phyloP scores from a whole-genome alignment of 2,797 vertebrate species.

The Dendrocincla fuliginosa region DNA sequence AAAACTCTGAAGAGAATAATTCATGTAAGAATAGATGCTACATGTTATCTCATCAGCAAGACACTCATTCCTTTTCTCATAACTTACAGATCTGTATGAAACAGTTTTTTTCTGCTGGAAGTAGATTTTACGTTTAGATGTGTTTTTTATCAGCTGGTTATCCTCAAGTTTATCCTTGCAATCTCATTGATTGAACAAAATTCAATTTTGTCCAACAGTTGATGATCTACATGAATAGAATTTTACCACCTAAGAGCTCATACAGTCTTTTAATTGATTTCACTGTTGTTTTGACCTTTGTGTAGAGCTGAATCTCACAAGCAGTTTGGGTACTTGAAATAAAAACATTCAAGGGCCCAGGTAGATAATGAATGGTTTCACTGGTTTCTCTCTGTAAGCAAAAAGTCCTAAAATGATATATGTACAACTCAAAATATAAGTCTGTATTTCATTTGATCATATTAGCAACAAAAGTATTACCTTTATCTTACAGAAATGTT shows the following conservation, averaged over 20 bases:
- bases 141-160: not conserved
- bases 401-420: not conserved
- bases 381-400: not conserved
- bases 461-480: constrained; percentile 17
- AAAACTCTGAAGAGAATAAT: not conserved
- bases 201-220: not conserved
- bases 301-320: not conserved
- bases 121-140: not conserved
- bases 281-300: not conserved
- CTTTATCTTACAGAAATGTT: constrained; percentile 89
- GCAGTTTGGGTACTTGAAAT: not conserved
- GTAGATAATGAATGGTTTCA: not conserved
- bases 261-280: not conserved
- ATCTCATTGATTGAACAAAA: not conserved
- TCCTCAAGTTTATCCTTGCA: not conserved
- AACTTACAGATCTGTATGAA: not conserved
- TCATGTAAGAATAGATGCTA: not conserved
- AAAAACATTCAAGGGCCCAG: not conserved
- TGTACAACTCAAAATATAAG: not conserved
- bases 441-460: not conserved
- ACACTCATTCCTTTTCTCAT: not conserved
- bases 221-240: not conserved
- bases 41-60: not conserved
- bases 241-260: not conserved
- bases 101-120: not conserved